Evolutionary conservation across 53 echinoderm and acorn worm genomes (phyloP).

Genomic region (Crossaster papposus): DNA sequence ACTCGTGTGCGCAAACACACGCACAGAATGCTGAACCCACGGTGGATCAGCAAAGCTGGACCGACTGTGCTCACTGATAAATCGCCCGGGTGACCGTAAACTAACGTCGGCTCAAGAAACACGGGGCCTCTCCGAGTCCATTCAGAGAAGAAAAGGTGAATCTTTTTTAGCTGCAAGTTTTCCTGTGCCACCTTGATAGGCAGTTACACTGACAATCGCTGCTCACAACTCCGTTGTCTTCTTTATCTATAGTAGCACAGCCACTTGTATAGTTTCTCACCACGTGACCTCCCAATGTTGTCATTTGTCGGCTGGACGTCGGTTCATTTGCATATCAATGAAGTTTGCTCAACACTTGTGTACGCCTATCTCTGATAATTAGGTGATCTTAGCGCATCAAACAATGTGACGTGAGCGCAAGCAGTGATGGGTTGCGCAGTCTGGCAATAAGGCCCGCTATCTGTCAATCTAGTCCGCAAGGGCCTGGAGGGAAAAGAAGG

Average conservation of each 20-base stretch:
- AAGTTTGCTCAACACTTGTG: conserved; percentile 73
- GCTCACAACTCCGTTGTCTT: conserved; percentile 53
- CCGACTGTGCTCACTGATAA: conserved; percentile 17
- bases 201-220: conserved; percentile 48
- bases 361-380: conserved; percentile 88
- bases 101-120: conserved; percentile 53
- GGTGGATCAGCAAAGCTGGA: background rate
- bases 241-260: conserved; percentile 58
- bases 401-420: conserved; percentile 57
- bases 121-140: conserved; percentile 36
- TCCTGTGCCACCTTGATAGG: conserved; percentile 48
- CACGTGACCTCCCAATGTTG: conserved; percentile 82
- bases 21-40: conserved; percentile 3
- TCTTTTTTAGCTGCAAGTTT: conserved; percentile 51
- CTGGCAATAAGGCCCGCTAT: background rate
- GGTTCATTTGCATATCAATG: conserved; percentile 95
- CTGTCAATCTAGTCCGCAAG: conserved; percentile 1
- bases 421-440: conserved; percentile 17
- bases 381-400: conserved; percentile 73
- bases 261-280: conserved; percentile 63
- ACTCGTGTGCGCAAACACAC: conserved; percentile 59
- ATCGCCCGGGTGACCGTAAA: conserved; percentile 18
- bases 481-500: conserved; percentile 15
- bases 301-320: conserved; percentile 84
- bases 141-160: conserved; percentile 49